A percentile compares a stretch with the other conserved stretches of the same genome.
These are phyloP conservation scores for Atractosteus spatula DNA, from an alignment of 2,113 vertebrate species.

Conservation along the genomic window DNA sequence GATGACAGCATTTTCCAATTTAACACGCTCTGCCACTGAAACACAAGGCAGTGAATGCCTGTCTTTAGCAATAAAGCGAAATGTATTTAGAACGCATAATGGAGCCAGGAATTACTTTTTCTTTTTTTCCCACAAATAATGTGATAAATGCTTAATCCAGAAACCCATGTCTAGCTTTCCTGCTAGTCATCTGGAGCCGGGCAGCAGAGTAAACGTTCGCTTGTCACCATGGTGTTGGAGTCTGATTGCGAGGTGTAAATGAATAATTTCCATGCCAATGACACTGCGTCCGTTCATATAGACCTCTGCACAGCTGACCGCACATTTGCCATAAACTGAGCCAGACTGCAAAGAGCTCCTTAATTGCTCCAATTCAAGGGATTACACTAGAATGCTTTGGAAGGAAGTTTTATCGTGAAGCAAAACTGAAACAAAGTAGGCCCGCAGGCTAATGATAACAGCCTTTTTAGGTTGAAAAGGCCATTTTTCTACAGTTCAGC, in stretches of 20 bases:
- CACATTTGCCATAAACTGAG: neutral
- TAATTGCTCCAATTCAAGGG: neutral
- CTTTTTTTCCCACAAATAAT: neutral
- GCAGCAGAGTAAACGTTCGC: no score
- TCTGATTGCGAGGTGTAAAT: neutral
- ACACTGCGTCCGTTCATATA: neutral
- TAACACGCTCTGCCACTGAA: no score
- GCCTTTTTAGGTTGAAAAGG: neutral
- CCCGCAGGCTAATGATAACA: neutral
- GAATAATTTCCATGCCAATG: neutral
- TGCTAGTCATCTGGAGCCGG: neutral
- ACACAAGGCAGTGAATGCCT: neutral
- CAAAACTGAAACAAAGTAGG: neutral
- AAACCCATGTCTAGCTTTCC: neutral
- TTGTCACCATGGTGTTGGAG: conserved; percentile 6
- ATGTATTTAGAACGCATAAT: neutral
- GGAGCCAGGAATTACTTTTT: neutral
- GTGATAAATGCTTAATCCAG: neutral
- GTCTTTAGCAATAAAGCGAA: neutral
- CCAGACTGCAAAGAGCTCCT: neutral
- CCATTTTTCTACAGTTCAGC: neutral
- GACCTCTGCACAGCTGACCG: neutral
- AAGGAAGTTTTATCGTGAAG: neutral
- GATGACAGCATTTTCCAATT: no score
- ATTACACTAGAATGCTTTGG: neutral